Percentiles rank a stretch among this genome's conserved stretches.
phyloP scores from a whole-genome alignment of 1,140 invertebrate genomes.

The Cecropterus lyciades region DNA sequence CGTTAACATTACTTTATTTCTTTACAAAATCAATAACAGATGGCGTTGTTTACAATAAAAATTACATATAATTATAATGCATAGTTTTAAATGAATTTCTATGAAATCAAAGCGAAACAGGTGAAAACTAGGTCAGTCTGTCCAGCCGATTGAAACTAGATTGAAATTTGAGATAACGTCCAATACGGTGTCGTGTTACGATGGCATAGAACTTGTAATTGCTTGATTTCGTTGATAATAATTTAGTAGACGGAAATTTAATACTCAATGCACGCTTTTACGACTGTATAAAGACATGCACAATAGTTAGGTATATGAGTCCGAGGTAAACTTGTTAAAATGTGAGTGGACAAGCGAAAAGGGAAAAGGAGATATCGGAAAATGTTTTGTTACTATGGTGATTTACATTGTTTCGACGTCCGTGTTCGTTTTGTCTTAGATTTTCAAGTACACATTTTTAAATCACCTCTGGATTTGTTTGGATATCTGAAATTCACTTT shows the following conservation, averaged over 20 bases:
- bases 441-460: too few species aligned
- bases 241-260: slow-evolving; percentile 7
- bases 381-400: too few species aligned
- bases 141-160: slow-evolving; percentile 25
- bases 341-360: too few species aligned
- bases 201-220: slow-evolving; percentile 14
- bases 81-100: neutral
- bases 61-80: too few species aligned
- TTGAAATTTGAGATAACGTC: slow-evolving; percentile 17
- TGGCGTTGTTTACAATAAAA: too few species aligned
- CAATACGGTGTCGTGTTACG: slow-evolving; percentile 14
- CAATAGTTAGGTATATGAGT: neutral
- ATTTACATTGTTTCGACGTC: too few species aligned
- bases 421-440: too few species aligned
- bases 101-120: slow-evolving; percentile 10
- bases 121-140: slow-evolving; percentile 24
- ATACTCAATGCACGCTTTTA: slow-evolving; percentile 16
- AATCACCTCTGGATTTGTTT: too few species aligned
- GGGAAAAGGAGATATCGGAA: too few species aligned
- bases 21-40: too few species aligned
- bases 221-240: slow-evolving; percentile 6
- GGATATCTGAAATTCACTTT: too few species aligned
- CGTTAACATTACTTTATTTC: too few species aligned
- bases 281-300: neutral
- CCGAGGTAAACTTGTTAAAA: neutral